Conservation (phyloP, 1,140 invertebrate genomes). For the Drosophila tristis region DNA sequence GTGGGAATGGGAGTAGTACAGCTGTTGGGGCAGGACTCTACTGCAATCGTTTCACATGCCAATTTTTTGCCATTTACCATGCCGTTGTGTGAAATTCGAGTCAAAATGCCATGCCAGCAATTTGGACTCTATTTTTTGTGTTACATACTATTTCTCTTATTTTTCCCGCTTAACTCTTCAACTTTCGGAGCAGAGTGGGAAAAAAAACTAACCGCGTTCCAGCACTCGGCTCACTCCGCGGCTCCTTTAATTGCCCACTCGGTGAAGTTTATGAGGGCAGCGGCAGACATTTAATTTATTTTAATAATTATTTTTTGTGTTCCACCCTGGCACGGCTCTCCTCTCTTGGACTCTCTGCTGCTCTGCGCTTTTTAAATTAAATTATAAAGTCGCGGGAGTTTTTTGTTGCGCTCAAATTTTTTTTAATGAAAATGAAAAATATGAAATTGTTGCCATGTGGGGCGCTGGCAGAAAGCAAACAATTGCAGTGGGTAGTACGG, state of each 20-base stretch:
- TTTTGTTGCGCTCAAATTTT: conserved; percentile 45
- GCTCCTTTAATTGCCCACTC: conserved; percentile 71
- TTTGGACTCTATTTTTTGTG: conserved; percentile 28
- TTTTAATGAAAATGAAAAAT: conserved; percentile 75
- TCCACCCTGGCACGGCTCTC: background rate
- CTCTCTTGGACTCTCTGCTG: conserved; percentile 12
- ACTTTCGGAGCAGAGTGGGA: conserved; percentile 13
- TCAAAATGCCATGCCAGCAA: conserved; percentile 47
- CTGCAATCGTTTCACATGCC: conserved; percentile 41
- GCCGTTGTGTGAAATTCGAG: conserved; percentile 40
- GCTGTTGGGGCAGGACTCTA: background rate
- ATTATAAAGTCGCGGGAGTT: conserved; percentile 70
- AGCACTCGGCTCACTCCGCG: conserved; percentile 13
- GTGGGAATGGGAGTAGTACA: background rate
- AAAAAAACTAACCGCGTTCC: conserved; percentile 46
- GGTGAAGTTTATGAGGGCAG: conserved; percentile 72
- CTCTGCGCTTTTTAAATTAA: conserved; percentile 74
- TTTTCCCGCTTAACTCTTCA: conserved; percentile 43
- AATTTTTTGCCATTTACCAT: conserved; percentile 39
- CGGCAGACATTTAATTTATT: conserved; percentile 81
- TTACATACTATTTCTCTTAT: no score
- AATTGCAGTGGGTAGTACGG: conserved; percentile 23
- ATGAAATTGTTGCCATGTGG: conserved; percentile 52
- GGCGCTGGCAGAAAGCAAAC: conserved; percentile 69
- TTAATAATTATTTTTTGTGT: conserved; percentile 74